Conservation (phyloP, 2,113 vertebrate species). For the Melanerpes formicivorus region DNA sequence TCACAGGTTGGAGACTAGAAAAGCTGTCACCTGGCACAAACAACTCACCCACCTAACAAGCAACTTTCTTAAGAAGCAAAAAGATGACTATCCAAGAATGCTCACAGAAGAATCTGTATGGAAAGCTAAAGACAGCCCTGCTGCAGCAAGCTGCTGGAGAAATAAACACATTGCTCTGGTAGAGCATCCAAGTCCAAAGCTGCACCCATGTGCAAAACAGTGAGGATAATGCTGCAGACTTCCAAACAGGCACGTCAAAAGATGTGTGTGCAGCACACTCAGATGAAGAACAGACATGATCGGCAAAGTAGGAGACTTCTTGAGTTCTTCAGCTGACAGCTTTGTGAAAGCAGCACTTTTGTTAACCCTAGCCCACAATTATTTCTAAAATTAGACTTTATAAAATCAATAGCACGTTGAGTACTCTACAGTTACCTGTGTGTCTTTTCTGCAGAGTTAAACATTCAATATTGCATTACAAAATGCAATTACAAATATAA, state of each 20-base stretch:
- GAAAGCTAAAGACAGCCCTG: neutral
- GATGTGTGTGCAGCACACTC: rapidly evolving
- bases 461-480: rapidly evolving
- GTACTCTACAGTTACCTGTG: neutral
- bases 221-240: neutral
- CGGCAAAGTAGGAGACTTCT: neutral
- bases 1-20: rapidly evolving
- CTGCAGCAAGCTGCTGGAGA: neutral
- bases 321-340: neutral
- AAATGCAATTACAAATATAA: neutral
- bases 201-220: rapidly evolving
- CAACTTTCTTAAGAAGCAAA: neutral
- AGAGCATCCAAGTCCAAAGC: neutral
- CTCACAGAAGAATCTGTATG: neutral
- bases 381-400: neutral
- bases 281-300: neutral
- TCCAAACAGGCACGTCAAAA: rapidly evolving
- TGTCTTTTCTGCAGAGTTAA: neutral
- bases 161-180: rapidly evolving
- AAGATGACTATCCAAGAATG: neutral
- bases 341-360: neutral
- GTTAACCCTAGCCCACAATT: neutral
- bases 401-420: neutral
- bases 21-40: neutral
- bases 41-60: neutral